Evolutionary conservation across 2,888 invertebrate species (phyloP).

Genomic region (Rhorus exstirpatorius): DNA sequence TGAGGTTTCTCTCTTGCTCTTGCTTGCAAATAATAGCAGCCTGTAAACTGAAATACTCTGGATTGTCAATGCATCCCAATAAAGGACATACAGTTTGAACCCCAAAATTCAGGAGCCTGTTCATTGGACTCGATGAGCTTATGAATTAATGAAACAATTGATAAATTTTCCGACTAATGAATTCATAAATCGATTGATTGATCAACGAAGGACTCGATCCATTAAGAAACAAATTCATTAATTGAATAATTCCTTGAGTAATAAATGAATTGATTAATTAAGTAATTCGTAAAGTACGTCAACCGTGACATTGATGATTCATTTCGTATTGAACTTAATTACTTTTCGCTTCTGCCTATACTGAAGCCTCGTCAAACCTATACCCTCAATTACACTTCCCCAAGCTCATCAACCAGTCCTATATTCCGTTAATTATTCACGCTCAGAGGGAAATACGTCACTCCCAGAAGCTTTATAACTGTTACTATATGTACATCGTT

Average conservation of each 20-base stretch:
- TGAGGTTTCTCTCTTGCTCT: neutral
- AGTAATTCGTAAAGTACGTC: no score
- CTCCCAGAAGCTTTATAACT: neutral
- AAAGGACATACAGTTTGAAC: no score
- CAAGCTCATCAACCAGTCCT: constrained; percentile 40
- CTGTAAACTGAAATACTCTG: constrained; percentile 1
- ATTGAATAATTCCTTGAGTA: no score
- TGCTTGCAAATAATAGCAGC: neutral
- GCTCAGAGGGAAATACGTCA: neutral
- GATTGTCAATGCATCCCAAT: neutral
- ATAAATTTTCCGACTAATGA: no score
- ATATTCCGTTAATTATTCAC: neutral
- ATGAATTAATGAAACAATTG: neutral
- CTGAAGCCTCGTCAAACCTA: neutral
- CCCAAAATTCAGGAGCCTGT: neutral
- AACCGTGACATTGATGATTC: no score
- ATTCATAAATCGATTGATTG: no score
- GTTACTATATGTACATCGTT: neutral
- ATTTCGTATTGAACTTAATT: no score
- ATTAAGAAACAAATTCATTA: no score
- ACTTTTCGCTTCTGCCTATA: neutral
- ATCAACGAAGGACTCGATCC: no score
- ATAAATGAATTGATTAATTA: neutral
- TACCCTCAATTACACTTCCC: constrained; percentile 1
- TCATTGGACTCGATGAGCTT: neutral